Evolutionary conservation across 2,113 vertebrate species (phyloP).

Genomic region (Egretta garzetta): DNA sequence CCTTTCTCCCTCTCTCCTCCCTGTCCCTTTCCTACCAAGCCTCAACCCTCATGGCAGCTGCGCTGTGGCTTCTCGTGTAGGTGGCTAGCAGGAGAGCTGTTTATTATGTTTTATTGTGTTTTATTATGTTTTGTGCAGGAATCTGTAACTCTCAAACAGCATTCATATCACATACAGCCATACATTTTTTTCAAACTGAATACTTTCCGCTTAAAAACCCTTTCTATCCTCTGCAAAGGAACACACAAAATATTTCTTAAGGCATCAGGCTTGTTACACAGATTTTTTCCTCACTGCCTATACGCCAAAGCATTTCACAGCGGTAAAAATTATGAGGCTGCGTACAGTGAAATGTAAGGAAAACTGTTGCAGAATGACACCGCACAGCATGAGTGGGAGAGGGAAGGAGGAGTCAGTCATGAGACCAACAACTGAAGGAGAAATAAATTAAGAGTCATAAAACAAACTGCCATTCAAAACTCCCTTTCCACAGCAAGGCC

Average conservation of each 20-base stretch:
- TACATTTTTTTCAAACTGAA: not conserved
- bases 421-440: conserved; percentile 18
- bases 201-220: not conserved
- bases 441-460: conserved; percentile 55
- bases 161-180: not conserved
- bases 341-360: not conserved
- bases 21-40: not conserved
- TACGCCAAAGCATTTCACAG: conserved; percentile 10
- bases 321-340: not conserved
- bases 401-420: conserved; percentile 5
- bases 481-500: not conserved
- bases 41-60: not conserved
- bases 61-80: not conserved
- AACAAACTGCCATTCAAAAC: conserved; percentile 38
- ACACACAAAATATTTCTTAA: conserved; percentile 10
- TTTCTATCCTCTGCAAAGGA: not conserved
- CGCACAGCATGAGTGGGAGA: not conserved
- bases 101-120: not conserved
- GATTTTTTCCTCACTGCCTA: conserved; percentile 7
- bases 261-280: not conserved
- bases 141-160: not conserved
- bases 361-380: conserved; percentile 18
- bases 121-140: not conserved
- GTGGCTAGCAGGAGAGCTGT: not conserved
- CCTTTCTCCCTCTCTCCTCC: not conserved